Evolutionary conservation across 2,888 invertebrate genomes (phyloP).

Genomic region (Cistogaster globosa): DNA sequence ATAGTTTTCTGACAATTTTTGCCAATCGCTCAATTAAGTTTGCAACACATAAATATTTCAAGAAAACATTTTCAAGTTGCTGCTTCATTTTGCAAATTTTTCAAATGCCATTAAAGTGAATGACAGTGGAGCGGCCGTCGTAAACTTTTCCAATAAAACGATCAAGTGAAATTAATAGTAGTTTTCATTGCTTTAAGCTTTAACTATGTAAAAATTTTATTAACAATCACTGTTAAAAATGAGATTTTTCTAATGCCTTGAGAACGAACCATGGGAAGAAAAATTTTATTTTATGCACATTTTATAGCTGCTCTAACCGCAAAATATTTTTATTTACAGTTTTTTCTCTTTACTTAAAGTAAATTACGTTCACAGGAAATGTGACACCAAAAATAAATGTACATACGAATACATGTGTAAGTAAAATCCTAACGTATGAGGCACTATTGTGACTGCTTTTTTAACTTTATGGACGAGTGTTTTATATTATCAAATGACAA

Average conservation of each 20-base stretch:
- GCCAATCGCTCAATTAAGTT: too few species aligned
- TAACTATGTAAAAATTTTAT: neutral
- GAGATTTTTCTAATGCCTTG: conserved; percentile 37
- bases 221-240: conserved; percentile 17
- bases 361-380: conserved; percentile 63
- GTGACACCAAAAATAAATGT: conserved; percentile 57
- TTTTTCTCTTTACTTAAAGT: neutral
- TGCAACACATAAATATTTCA: too few species aligned
- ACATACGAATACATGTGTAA: neutral
- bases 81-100: too few species aligned
- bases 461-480: neutral
- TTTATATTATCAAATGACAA: conserved; percentile 34
- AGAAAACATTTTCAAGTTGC: too few species aligned
- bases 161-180: too few species aligned
- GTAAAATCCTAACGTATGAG: conserved; percentile 3
- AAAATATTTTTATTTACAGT: conserved; percentile 23
- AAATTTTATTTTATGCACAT: conserved; percentile 9
- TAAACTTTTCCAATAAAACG: too few species aligned
- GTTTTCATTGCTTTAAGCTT: too few species aligned
- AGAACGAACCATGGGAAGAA: conserved; percentile 44
- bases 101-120: too few species aligned
- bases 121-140: too few species aligned
- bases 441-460: conserved; percentile 6
- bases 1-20: too few species aligned
- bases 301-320: conserved; percentile 52